Conservation (phyloP, 2,888 invertebrate species). For the Disparrhopalites patrizii region DNA sequence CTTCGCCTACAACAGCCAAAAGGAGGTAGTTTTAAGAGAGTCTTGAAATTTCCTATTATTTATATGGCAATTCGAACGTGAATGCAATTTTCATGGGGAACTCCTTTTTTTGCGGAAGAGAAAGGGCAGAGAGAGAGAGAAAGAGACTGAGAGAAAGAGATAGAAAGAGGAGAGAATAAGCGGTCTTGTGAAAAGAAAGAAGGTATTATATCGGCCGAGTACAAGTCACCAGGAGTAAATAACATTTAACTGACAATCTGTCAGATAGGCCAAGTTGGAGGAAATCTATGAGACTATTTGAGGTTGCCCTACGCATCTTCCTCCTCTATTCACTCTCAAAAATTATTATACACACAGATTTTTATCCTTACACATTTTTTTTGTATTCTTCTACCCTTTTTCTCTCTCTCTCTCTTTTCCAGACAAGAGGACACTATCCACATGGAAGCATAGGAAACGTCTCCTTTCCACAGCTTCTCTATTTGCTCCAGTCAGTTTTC, state of each 20-base stretch:
- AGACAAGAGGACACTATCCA: background rate
- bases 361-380: conserved; percentile 15
- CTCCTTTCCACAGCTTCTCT: too few species aligned
- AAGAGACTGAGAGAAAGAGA: too few species aligned
- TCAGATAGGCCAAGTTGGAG: conserved; percentile 25
- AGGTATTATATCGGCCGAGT: conserved; percentile 3
- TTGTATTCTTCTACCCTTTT: conserved; percentile 4
- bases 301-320: conserved; percentile 2
- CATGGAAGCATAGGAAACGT: background rate
- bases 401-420: background rate
- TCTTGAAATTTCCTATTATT: conserved; percentile 19
- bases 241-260: conserved; percentile 28
- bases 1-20: too few species aligned
- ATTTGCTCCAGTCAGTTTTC: conserved; percentile 9
- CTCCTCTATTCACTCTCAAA: conserved; percentile 19
- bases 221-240: conserved; percentile 23
- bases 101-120: background rate
- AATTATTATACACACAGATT: conserved; percentile 23
- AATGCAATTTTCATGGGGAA: conserved; percentile 14
- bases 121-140: too few species aligned
- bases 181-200: too few species aligned
- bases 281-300: conserved; percentile 21
- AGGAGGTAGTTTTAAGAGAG: too few species aligned
- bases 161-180: too few species aligned
- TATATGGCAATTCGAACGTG: conserved; percentile 22